Conservation (phyloP, 2,113 vertebrate species). For the Melozone crissalis region DNA sequence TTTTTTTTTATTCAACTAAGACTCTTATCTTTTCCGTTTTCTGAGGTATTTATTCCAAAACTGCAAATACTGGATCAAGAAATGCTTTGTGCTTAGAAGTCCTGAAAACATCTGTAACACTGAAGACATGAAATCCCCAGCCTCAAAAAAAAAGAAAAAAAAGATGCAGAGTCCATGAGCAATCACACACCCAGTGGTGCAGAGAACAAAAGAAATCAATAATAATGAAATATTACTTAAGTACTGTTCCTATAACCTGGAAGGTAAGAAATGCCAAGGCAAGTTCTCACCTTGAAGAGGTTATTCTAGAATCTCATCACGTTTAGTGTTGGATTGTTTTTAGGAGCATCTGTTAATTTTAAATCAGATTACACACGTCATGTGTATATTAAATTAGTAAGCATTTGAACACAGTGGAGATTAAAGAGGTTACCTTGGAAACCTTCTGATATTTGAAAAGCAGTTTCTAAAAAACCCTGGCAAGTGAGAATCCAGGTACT, state of each 20-base stretch:
- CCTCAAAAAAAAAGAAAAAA: not conserved
- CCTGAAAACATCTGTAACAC: not conserved
- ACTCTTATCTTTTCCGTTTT: not conserved
- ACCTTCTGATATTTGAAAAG: not conserved
- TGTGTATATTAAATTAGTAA: not conserved
- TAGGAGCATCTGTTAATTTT: not conserved
- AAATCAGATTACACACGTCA: not conserved
- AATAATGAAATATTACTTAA: not conserved
- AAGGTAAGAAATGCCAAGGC: not conserved
- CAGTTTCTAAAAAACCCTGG: not conserved
- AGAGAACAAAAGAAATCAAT: not conserved
- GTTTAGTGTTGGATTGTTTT: not conserved
- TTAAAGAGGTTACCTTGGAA: slow-evolving; percentile 36
- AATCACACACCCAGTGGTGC: not conserved
- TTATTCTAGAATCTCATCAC: not conserved
- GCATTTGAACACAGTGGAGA: not conserved
- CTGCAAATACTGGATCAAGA: not conserved
- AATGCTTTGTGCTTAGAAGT: not conserved
- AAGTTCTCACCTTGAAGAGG: not conserved
- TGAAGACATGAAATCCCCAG: not conserved
- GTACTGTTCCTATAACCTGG: not conserved
- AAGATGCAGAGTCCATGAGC: not conserved
- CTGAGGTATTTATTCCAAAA: not conserved
- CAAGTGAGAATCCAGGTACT: not conserved
- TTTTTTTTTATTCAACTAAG: not conserved